Conservation (phyloP, 2,888 invertebrate genomes). For the Sinhomidia bicolor region DNA sequence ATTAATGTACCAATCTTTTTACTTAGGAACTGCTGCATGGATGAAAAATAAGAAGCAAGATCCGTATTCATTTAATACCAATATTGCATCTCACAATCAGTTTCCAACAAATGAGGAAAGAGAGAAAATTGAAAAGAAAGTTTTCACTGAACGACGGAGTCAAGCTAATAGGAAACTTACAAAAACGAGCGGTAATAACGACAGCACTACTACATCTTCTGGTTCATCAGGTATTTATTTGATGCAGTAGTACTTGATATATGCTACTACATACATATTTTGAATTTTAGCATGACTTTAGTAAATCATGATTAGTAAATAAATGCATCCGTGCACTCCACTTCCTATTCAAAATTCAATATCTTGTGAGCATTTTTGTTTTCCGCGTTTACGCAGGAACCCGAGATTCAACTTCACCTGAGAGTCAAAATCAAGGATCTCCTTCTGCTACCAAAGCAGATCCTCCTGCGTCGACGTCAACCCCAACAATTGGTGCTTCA, state of each 20-base stretch:
- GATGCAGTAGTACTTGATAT: neutral
- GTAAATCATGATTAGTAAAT: neutral
- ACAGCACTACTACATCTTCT: neutral
- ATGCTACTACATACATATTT: too few species aligned
- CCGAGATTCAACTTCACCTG: conserved; percentile 24
- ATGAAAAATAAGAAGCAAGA: conserved; percentile 74
- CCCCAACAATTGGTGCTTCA: neutral
- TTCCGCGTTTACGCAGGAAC: conserved; percentile 8
- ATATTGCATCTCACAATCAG: conserved; percentile 63
- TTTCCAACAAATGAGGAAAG: conserved; percentile 71
- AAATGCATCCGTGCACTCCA: too few species aligned
- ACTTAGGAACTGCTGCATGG: conserved; percentile 72
- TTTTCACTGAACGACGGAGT: conserved; percentile 72
- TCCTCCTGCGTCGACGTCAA: conserved; percentile 1
- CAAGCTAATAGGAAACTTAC: conserved; percentile 72
- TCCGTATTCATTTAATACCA: conserved; percentile 71
- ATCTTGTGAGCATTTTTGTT: too few species aligned
- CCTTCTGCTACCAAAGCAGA: conserved; percentile 2
- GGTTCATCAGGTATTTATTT: conserved; percentile 22
- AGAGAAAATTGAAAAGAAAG: conserved; percentile 75
- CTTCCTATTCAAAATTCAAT: neutral
- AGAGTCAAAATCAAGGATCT: conserved; percentile 58
- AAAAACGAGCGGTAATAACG: conserved; percentile 51
- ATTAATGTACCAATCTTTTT: too few species aligned
- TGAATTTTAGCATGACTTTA: neutral